Conservation (phyloP, 2,113 vertebrate genomes). For the Microcebus tavaratra region DNA sequence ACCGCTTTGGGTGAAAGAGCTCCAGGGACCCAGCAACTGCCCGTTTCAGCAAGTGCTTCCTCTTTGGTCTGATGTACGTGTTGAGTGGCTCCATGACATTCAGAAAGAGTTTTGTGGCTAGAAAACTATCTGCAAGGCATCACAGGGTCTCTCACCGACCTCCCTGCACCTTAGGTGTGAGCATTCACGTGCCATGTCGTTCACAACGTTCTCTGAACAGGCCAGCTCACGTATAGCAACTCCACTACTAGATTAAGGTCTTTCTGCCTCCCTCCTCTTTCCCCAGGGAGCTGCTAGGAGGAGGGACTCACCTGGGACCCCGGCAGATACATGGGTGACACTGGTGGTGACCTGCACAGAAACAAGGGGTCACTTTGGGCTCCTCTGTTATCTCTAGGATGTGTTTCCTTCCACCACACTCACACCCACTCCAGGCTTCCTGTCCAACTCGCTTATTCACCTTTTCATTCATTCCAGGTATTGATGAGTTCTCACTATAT, state of each 20-base stretch:
- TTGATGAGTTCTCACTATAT: not conserved
- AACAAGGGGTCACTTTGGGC: not conserved
- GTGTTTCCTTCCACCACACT: not conserved
- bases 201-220: not conserved
- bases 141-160: not conserved
- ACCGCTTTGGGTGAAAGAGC: not conserved
- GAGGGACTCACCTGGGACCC: constrained; percentile 68
- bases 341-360: constrained; percentile 50
- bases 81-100: not conserved
- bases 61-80: not conserved
- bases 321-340: constrained; percentile 22
- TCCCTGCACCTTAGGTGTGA: not conserved
- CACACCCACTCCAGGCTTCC: not conserved
- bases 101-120: not conserved
- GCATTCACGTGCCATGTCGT: fast-evolving
- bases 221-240: not conserved
- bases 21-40: not conserved
- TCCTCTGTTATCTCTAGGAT: not conserved
- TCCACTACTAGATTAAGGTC: not conserved
- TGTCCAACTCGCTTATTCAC: not conserved
- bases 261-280: not conserved
- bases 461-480: not conserved
- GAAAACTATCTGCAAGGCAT: not conserved
- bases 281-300: not conserved
- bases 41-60: not conserved